Conservation (phyloP, 1,140 invertebrate species). For the Leptinotarsa defecta region DNA sequence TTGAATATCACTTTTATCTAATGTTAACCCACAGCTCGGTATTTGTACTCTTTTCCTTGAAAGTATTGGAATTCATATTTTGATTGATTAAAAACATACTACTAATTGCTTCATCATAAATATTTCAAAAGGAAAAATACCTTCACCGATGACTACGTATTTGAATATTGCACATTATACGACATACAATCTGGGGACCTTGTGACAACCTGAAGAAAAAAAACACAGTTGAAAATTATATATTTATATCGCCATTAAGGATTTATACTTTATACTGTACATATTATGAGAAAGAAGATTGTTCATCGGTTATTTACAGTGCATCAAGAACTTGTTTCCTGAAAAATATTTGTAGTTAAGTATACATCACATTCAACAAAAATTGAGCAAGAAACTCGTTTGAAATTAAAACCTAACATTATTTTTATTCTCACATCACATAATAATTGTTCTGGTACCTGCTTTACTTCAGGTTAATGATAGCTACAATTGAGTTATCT, state of each 20-base stretch:
- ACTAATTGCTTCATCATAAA: too few species aligned
- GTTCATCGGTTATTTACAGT: slow-evolving; percentile 1
- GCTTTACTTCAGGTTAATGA: background rate
- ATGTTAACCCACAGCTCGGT: too few species aligned
- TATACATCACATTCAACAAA: slow-evolving; percentile 3
- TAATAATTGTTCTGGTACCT: background rate
- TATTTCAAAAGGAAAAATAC: too few species aligned
- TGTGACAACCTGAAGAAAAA: background rate
- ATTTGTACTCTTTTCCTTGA: too few species aligned
- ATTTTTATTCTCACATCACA: slow-evolving; percentile 5
- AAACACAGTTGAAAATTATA: slow-evolving; percentile 6
- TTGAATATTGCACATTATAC: too few species aligned
- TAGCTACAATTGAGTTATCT: background rate
- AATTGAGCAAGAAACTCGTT: slow-evolving; percentile 5
- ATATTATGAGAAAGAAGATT: background rate
- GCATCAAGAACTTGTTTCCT: background rate
- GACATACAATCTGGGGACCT: too few species aligned
- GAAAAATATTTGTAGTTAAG: background rate
- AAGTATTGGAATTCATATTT: too few species aligned
- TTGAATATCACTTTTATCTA: too few species aligned
- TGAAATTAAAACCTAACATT: background rate
- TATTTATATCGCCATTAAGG: slow-evolving; percentile 6
- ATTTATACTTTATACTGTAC: slow-evolving; percentile 4
- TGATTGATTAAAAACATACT: too few species aligned
- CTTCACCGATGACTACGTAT: too few species aligned